A percentile compares a stretch with the other conserved stretches of the same genome.
These are phyloP conservation scores for Caracal caracal DNA, from an alignment of 2,113 vertebrate species.

Conservation along the genomic window DNA sequence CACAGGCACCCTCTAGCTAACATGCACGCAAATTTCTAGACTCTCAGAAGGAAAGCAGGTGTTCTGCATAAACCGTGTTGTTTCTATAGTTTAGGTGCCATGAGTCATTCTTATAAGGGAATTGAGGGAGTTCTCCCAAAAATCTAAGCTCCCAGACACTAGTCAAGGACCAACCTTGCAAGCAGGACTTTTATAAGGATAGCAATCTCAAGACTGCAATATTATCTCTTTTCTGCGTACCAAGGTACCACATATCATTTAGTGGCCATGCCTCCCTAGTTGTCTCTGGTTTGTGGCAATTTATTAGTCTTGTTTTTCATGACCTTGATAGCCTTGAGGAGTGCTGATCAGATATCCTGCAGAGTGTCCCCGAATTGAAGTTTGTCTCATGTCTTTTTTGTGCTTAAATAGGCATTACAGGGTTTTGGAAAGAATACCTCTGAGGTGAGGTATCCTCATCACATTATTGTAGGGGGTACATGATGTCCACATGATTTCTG, in stretches of 20 bases:
- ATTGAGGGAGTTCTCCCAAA: not conserved
- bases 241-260: not conserved
- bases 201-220: not conserved
- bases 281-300: not conserved
- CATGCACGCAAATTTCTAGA: not conserved
- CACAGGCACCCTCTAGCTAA: not conserved
- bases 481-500: not conserved
- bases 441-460: not conserved
- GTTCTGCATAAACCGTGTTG: not conserved
- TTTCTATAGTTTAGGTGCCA: not conserved
- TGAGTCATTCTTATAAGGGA: not conserved
- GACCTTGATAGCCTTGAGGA: not conserved
- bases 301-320: not conserved
- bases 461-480: not conserved
- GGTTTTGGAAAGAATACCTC: not conserved
- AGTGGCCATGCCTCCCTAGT: not conserved
- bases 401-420: not conserved
- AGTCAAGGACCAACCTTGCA: not conserved
- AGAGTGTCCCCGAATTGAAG: not conserved
- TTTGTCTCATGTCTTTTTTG: not conserved
- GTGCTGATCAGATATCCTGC: not conserved
- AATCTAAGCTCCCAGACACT: not conserved
- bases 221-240: not conserved
- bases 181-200: not conserved
- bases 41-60: not conserved